These are phyloP conservation scores for Noctua janthina DNA, from an alignment of 2,888 invertebrate genomes.

Conservation along the genomic window DNA sequence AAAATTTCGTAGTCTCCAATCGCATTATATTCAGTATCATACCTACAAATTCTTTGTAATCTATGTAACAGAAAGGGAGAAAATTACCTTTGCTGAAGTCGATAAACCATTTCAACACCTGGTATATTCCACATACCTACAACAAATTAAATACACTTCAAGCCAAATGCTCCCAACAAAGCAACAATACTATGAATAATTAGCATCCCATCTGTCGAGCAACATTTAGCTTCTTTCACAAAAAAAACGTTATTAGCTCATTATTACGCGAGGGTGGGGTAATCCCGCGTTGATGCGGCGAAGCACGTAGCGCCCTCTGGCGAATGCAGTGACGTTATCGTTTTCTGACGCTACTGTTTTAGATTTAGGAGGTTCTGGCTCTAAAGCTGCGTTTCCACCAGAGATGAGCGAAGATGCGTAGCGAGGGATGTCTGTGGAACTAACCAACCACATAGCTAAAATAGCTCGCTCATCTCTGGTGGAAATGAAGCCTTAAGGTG, in stretches of 20 bases:
- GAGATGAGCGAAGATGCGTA: too few relatives aligned
- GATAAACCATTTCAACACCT: not conserved
- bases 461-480: too few relatives aligned
- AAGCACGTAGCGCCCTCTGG: conserved; percentile 60
- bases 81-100: not conserved
- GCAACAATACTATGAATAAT: conserved; percentile 23
- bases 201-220: conserved; percentile 52
- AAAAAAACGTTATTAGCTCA: conserved; percentile 60
- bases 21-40: too few relatives aligned
- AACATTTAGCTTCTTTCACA: conserved; percentile 32
- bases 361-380: not conserved
- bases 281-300: conserved; percentile 56
- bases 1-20: too few relatives aligned
- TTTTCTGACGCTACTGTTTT: conserved; percentile 16
- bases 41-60: too few relatives aligned
- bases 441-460: too few relatives aligned
- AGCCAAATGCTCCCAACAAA: conserved; percentile 23
- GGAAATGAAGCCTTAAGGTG: too few relatives aligned
- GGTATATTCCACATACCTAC: not conserved
- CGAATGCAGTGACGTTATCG: conserved; percentile 14
- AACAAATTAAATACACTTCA: not conserved
- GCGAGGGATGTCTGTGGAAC: too few relatives aligned
- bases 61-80: not conserved
- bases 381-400: too few relatives aligned
- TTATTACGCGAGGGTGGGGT: conserved; percentile 58